These are phyloP conservation scores for Halichondria panicea DNA, from an alignment of 37 sponge, comb jelly and placozoan species.

Conservation along the genomic window DNA sequence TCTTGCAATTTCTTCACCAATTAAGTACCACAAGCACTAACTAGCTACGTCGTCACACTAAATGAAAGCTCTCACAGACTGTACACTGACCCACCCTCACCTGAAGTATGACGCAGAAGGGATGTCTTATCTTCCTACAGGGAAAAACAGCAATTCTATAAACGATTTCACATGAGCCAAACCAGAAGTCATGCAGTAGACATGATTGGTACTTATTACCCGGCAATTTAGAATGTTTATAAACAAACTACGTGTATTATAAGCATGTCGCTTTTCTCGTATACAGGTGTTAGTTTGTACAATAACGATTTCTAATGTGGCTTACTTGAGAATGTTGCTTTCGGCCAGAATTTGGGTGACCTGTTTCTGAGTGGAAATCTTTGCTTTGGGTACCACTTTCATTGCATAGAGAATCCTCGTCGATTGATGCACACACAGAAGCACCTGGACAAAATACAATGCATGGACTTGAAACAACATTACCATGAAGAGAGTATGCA, in stretches of 20 bases:
- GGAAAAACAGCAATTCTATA: too few species aligned
- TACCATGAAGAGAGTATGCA: not conserved
- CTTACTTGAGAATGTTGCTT: constrained; percentile 70
- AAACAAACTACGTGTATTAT: too few species aligned
- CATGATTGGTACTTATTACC: too few species aligned
- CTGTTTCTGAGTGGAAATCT: constrained; percentile 70
- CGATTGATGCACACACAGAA: constrained; percentile 44
- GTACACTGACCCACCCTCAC: too few species aligned
- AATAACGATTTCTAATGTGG: too few species aligned
- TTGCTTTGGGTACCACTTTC: constrained; percentile 81
- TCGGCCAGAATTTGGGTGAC: constrained; percentile 67
- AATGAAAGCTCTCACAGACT: too few species aligned
- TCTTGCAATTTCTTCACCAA: not conserved
- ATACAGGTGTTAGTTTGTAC: too few species aligned
- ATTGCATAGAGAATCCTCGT: constrained; percentile 66
- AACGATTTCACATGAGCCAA: too few species aligned
- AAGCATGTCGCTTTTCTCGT: too few species aligned
- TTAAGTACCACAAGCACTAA: not conserved
- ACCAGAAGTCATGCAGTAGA: too few species aligned
- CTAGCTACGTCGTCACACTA: not conserved
- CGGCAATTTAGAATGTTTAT: too few species aligned
- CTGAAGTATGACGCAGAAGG: constrained; percentile 69
- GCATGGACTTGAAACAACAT: constrained; percentile 1
- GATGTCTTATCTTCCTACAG: constrained; percentile 55
- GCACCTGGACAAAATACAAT: constrained; percentile 32